Conservation (phyloP, 2,888 invertebrate species). For the Cybosia mesomella region DNA sequence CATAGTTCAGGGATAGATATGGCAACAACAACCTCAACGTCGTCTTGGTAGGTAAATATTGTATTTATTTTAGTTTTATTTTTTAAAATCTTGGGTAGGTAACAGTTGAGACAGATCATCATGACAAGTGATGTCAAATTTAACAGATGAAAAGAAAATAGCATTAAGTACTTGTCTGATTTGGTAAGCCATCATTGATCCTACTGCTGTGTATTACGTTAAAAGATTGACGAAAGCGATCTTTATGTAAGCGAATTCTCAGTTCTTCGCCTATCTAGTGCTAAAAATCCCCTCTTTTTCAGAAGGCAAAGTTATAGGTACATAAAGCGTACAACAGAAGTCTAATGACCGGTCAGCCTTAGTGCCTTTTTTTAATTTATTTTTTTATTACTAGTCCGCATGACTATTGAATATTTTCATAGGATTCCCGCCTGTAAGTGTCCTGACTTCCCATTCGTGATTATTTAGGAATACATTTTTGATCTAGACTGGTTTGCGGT, state of each 20-base stretch:
- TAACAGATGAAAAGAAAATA: neutral
- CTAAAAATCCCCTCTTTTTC: neutral
- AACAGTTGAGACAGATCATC: no score
- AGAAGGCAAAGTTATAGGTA: no score
- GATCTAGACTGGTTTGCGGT: neutral
- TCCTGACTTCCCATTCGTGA: no score
- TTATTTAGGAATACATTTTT: neutral
- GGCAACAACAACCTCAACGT: neutral
- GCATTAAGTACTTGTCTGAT: neutral
- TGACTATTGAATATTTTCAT: no score
- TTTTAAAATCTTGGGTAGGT: neutral
- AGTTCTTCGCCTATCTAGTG: neutral
- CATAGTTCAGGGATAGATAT: conserved; percentile 45
- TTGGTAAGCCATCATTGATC: no score
- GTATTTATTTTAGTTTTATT: neutral
- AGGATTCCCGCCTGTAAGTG: no score
- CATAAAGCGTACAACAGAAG: no score
- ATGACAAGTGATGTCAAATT: neutral
- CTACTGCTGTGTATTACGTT: no score
- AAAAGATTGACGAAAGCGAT: neutral
- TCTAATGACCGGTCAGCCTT: no score
- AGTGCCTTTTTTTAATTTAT: no score
- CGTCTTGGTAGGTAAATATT: conserved; percentile 22
- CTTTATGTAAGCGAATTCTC: neutral
- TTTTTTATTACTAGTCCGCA: no score